Evolutionary conservation across 2,797 vertebrate species (phyloP).

Genomic region (Xiphophorus birchmanni): DNA sequence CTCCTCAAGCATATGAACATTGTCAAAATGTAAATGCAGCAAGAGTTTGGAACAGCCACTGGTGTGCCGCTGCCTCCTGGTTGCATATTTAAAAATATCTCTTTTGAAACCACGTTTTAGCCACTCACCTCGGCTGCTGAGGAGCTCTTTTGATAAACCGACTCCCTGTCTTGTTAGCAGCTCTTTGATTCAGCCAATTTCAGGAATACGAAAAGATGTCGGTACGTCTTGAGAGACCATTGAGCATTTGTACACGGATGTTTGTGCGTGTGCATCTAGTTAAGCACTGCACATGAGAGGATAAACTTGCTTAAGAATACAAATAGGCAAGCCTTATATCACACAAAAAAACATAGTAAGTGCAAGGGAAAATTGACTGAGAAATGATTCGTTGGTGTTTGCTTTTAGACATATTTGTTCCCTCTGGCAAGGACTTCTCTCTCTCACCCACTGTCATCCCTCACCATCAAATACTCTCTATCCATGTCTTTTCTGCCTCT

Average conservation of each 20-base stretch:
- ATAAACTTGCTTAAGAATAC: constrained; percentile 23
- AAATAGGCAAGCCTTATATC: constrained; percentile 33
- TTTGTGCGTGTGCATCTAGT: constrained; percentile 23
- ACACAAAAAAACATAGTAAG: constrained; percentile 10
- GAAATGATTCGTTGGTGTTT: constrained; percentile 56
- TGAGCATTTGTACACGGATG: constrained; percentile 27
- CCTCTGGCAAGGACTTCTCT: constrained; percentile 70
- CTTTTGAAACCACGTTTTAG: constrained; percentile 63
- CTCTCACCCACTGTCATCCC: constrained; percentile 41
- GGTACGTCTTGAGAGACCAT: constrained; percentile 41
- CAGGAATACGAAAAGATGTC: constrained; percentile 46
- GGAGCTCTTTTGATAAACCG: constrained; percentile 54
- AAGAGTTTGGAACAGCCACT: constrained; percentile 25
- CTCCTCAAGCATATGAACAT: constrained; percentile 25
- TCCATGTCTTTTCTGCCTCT: constrained; percentile 37
- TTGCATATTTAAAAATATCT: constrained; percentile 64
- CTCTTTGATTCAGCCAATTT: constrained; percentile 68
- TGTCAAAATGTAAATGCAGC: constrained; percentile 31
- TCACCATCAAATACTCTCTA: constrained; percentile 53
- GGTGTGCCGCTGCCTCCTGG: constrained; percentile 45
- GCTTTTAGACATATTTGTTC: constrained; percentile 55
- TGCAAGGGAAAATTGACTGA: constrained; percentile 20
- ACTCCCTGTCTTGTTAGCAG: constrained; percentile 56
- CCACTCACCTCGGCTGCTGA: constrained; percentile 63
- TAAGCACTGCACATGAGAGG: constrained; percentile 5